Percentiles rank a stretch among this genome's conserved stretches.
Conservation (phyloP, 2,888 invertebrate species). For the Spilarctia lutea region DNA sequence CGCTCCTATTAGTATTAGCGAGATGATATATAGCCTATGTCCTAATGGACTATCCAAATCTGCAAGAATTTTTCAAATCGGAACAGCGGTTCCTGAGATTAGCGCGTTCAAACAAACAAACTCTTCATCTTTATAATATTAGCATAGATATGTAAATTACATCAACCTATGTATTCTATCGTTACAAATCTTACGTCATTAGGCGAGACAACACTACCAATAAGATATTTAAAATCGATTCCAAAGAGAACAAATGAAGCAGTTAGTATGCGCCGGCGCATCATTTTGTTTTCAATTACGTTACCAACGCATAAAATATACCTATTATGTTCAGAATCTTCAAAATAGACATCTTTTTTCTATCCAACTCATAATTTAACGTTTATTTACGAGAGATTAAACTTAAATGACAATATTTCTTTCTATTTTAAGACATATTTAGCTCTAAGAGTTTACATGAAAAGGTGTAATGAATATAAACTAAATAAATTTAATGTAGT, state of each 20-base stretch:
- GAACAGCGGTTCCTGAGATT: no score
- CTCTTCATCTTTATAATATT: no score
- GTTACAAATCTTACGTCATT: constrained; percentile 49
- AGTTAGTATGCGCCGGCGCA: constrained; percentile 68
- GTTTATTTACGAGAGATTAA: not conserved
- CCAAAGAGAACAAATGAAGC: constrained; percentile 64
- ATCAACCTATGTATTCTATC: constrained; percentile 23
- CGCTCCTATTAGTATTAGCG: no score
- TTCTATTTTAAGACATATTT: not conserved
- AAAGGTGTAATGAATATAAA: not conserved
- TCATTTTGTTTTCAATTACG: constrained; percentile 58
- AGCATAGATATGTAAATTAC: constrained; percentile 24
- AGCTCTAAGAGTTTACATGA: not conserved
- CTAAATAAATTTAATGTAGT: not conserved
- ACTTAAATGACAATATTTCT: not conserved
- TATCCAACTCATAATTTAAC: constrained; percentile 1
- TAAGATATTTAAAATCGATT: constrained; percentile 55
- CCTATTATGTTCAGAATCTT: constrained; percentile 38
- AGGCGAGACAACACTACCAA: constrained; percentile 42
- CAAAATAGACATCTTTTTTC: constrained; percentile 31
- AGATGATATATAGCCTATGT: no score
- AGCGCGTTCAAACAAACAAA: no score
- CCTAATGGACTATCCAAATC: no score
- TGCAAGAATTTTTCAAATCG: no score
- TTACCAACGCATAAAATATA: constrained; percentile 56